Base-by-base conservation (phyloP, 1,140 invertebrate genomes). In the Brachionus paranguensis region DNA sequence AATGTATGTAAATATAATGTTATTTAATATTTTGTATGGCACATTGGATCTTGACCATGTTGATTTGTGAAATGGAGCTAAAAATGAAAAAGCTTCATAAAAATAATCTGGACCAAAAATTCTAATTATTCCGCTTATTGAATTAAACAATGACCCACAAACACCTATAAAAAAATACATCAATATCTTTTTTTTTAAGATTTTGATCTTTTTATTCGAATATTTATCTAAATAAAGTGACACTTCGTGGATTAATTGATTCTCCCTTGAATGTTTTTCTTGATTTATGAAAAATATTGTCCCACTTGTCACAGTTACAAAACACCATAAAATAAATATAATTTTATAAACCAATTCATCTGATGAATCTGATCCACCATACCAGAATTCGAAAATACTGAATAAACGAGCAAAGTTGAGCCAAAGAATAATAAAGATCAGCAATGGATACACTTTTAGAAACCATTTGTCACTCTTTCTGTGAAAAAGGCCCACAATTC, bases 251-350 rank as follows among this genome's bases (percentile, higher is more conserved):
- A 76, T 76, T 27, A 76, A 37, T 4, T 27, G 29, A 24, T 43
- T 68, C 45, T 64, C 64, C 17, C 78, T 37, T 20, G 53, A 43
- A 14, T 20, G 10, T 0, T 24, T 11, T 29, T 81, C 78, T 60
- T 81, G 53, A 68, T 81, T 81, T 14, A 81, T 81, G 10, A 37
- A 81, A 20, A 81, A 20, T 12, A 81, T 20, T 20, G 78, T 81
- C n/a, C 3, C 64, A 37, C 33, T 64, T 4, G 60, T 14, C 0
- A 29, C 53, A 14, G 33, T 64, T 20, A 60, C 37, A 41, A 81
- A 68, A 68, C 37, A 33, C 78, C 78, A 81, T n/a, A 65, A 17
- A 47, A 33, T 11, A 14, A 41, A 8, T 33, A 64, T 10, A 64
- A 81, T 64, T 45, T 81, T 43, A 29, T 81, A 65, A 41, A 64